These are phyloP conservation scores for Lasiurus cinereus DNA, from an alignment of 2,113 vertebrate species.

Conservation along the genomic window DNA sequence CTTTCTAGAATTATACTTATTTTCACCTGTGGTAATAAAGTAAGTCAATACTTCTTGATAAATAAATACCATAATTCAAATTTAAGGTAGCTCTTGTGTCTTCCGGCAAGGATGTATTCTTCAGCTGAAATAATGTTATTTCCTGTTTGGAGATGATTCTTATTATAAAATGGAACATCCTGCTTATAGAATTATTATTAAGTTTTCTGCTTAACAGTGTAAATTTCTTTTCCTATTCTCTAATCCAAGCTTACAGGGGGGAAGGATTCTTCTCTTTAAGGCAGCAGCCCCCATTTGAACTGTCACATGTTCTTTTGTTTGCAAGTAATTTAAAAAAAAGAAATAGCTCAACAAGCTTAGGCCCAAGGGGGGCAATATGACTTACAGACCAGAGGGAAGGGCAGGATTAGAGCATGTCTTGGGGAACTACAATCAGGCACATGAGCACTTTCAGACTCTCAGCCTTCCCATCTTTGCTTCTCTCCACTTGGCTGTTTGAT, in stretches of 20 bases:
- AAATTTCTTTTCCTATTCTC: not conserved
- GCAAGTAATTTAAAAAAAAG: slow-evolving; percentile 28
- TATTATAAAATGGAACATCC: slow-evolving; percentile 1
- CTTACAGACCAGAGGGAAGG: not conserved
- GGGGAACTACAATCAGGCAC: not conserved
- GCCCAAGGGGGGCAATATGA: not conserved
- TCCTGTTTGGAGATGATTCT: not conserved
- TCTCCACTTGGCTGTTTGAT: not conserved
- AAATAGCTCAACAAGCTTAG: not conserved
- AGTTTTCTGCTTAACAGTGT: not conserved
- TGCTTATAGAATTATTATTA: slow-evolving; percentile 18
- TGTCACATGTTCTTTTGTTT: not conserved
- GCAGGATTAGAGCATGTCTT: not conserved
- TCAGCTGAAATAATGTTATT: slow-evolving; percentile 46
- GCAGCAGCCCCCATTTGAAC: not conserved
- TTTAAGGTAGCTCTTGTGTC: not conserved
- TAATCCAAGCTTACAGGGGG: not conserved
- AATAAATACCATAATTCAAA: slow-evolving; percentile 27
- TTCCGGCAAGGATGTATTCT: not conserved
- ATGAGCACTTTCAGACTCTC: not conserved
- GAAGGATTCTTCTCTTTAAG: not conserved
- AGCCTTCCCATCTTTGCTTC: not conserved
- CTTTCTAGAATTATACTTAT: slow-evolving; percentile 15
- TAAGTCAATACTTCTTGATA: slow-evolving; percentile 19
- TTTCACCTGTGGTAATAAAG: slow-evolving; percentile 33